Conservation (phyloP, 2,888 invertebrate genomes). For the Silvanus unidentatus region DNA sequence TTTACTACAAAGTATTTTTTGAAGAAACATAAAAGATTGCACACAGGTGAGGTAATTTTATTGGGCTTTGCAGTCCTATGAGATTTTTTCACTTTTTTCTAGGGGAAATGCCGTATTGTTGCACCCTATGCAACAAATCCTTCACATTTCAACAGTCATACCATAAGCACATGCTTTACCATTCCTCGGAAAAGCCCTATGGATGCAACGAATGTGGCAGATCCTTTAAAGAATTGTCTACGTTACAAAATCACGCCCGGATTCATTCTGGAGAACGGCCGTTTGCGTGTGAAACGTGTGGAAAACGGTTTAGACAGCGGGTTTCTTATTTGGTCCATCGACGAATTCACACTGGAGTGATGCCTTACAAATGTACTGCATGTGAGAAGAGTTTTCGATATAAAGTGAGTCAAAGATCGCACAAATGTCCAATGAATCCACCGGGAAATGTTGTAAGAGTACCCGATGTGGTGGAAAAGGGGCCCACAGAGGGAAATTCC, state of each 20-base stretch:
- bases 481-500: conserved; percentile 1
- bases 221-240: conserved; percentile 80
- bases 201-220: conserved; percentile 71
- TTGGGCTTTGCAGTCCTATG: too few relatives aligned
- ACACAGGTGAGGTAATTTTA: too few relatives aligned
- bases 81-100: conserved; percentile 34
- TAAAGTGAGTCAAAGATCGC: conserved; percentile 79
- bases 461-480: conserved; percentile 17
- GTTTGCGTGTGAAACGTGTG: conserved; percentile 81
- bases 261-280: conserved; percentile 83
- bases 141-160: conserved; percentile 89
- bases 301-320: conserved; percentile 83
- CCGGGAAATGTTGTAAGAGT: conserved; percentile 52
- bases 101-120: conserved; percentile 85
- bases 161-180: conserved; percentile 82
- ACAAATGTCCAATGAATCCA: conserved; percentile 66
- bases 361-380: conserved; percentile 78
- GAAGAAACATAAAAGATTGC: conserved; percentile 81
- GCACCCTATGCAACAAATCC: conserved; percentile 73
- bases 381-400: conserved; percentile 79
- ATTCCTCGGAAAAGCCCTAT: conserved; percentile 77
- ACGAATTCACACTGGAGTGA: conserved; percentile 76
- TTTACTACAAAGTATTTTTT: conserved; percentile 87
- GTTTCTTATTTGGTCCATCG: conserved; percentile 81
- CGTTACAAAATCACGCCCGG: conserved; percentile 78